Conservation (phyloP, 1,140 invertebrate genomes). For the Drosophila prosaltans region DNA sequence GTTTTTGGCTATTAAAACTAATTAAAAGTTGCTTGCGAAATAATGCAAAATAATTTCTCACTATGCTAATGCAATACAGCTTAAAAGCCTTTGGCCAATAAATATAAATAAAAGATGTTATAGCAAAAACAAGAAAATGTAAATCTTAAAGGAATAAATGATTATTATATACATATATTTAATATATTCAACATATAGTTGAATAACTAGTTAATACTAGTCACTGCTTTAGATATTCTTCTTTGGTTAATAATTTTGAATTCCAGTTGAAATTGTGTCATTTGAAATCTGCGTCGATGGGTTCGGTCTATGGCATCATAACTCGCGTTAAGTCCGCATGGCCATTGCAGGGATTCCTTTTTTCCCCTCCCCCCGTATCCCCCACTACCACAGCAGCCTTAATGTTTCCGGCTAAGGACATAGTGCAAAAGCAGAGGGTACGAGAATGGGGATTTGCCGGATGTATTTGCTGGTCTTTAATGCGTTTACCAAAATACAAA, state of each 20-base stretch:
- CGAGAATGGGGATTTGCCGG: slow-evolving; percentile 39
- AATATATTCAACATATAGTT: no score
- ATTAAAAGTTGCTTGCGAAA: slow-evolving; percentile 46
- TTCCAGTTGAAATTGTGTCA: slow-evolving; percentile 1
- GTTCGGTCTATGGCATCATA: slow-evolving; percentile 4
- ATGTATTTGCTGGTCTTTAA: slow-evolving; percentile 66
- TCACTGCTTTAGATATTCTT: no score
- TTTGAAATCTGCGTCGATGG: neutral
- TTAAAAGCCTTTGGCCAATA: neutral
- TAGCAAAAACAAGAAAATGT: no score
- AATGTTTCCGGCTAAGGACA: slow-evolving; percentile 60
- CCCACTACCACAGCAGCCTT: slow-evolving; percentile 10
- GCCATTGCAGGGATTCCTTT: slow-evolving; percentile 7
- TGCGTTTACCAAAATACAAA: slow-evolving; percentile 53
- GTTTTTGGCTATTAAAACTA: slow-evolving; percentile 57
- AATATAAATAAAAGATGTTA: neutral
- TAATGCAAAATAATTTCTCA: slow-evolving; percentile 45
- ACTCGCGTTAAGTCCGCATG: slow-evolving; percentile 7
- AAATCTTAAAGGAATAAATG: no score
- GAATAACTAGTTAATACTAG: no score
- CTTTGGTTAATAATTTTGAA: neutral
- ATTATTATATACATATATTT: no score
- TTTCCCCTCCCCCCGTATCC: neutral
- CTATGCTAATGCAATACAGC: slow-evolving; percentile 6
- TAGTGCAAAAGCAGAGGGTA: neutral